These are phyloP conservation scores for Orcinus orca DNA, from an alignment of 2,113 vertebrate genomes.

Conservation along the genomic window DNA sequence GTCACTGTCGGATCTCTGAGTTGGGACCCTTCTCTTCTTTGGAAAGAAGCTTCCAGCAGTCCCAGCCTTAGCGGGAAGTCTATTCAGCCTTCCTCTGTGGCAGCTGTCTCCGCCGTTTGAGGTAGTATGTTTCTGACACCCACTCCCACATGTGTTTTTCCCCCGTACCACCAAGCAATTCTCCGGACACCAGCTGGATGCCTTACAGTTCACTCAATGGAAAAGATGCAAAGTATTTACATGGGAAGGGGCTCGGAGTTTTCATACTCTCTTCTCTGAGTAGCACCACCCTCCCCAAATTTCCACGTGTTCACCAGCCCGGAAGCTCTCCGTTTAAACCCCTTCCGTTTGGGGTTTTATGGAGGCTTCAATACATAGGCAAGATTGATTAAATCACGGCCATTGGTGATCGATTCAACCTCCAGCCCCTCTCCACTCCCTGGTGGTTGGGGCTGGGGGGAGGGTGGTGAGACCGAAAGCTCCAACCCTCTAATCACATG, in stretches of 20 bases:
- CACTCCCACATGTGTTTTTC: accelerated
- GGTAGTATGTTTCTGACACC: too few species aligned
- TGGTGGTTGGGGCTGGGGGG: too few species aligned
- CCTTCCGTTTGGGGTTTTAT: not conserved
- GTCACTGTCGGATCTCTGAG: not conserved
- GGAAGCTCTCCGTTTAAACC: not conserved
- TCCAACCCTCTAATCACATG: too few species aligned
- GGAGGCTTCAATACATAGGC: not conserved
- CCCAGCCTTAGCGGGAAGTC: not conserved
- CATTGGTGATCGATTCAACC: not conserved
- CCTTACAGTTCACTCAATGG: not conserved
- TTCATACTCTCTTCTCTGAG: not conserved
- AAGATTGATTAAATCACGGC: not conserved
- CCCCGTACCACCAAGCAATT: not conserved
- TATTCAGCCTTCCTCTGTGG: not conserved
- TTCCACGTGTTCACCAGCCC: not conserved
- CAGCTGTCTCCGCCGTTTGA: too few species aligned
- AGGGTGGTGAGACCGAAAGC: too few species aligned
- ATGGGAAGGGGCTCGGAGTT: not conserved
- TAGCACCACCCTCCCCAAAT: not conserved
- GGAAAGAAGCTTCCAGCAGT: not conserved
- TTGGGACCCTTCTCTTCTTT: not conserved
- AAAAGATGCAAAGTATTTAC: not conserved
- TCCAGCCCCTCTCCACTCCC: too few species aligned
- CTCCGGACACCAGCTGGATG: not conserved